Conservation (phyloP, 2,888 invertebrate species). For the Mythimna loreyi region DNA sequence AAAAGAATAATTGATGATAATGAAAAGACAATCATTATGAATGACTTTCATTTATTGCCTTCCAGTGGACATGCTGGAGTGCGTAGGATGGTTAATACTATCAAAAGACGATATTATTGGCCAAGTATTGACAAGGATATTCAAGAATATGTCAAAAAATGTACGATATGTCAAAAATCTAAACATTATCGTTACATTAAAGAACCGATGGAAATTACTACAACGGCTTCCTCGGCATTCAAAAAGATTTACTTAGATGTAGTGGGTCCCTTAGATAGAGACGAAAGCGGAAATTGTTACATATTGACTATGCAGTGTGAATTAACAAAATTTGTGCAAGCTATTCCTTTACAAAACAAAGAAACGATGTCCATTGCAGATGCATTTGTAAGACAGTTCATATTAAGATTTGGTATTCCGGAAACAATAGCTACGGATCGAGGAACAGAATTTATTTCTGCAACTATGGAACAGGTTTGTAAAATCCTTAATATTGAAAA, state of each 20-base stretch:
- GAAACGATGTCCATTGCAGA: too few species aligned
- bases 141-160: background rate
- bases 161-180: background rate
- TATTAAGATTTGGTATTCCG: too few species aligned
- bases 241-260: background rate
- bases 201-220: background rate
- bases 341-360: too few species aligned
- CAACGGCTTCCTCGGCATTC: background rate
- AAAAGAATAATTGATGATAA: background rate
- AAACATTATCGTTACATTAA: background rate
- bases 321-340: too few species aligned
- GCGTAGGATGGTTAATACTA: too few species aligned
- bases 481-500: conserved; percentile 26
- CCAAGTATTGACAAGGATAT: background rate
- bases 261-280: background rate
- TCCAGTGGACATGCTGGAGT: background rate
- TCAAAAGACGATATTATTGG: background rate
- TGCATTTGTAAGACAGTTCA: too few species aligned
- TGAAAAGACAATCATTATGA: background rate
- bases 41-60: background rate
- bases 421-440: too few species aligned
- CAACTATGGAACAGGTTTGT: conserved; percentile 12
- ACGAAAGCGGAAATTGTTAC: too few species aligned
- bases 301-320: too few species aligned
- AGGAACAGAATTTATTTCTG: too few species aligned